Percentiles rank a stretch among this genome's conserved stretches.
Conservation (phyloP, 2,797 vertebrate species). For the Enteromius treurensis region DNA sequence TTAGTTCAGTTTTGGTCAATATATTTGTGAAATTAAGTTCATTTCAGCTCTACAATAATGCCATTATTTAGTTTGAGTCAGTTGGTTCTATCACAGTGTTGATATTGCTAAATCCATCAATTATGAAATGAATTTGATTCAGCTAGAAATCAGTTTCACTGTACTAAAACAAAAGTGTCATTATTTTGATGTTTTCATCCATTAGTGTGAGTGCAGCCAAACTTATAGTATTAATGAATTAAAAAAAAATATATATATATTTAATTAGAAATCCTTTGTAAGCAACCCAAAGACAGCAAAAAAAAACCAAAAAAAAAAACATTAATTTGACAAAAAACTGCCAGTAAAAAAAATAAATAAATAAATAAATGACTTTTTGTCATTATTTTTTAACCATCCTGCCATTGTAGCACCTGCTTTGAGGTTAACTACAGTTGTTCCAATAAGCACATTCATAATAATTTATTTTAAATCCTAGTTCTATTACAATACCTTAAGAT, state of each 20-base stretch:
- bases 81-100: neutral
- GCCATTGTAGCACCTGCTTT: conserved; percentile 4
- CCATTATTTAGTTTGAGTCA: neutral
- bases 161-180: neutral
- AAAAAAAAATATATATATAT: too few relatives aligned
- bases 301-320: too few relatives aligned
- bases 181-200: neutral
- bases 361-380: too few relatives aligned
- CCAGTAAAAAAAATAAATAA: too few relatives aligned
- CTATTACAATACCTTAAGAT: conserved; percentile 31
- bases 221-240: neutral
- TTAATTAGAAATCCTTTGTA: neutral
- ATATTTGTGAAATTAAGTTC: neutral
- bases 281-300: neutral
- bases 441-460: neutral
- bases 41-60: too few relatives aligned
- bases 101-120: neutral
- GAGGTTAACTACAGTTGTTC: conserved; percentile 4
- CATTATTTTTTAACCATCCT: neutral
- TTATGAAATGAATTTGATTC: neutral
- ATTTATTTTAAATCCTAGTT: neutral
- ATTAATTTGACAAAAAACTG: too few relatives aligned
- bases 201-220: neutral
- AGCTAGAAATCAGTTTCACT: neutral
- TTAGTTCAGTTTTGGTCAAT: neutral